Base-by-base conservation (phyloP, 2,888 invertebrate genomes). In the Meteorus colon region DNA sequence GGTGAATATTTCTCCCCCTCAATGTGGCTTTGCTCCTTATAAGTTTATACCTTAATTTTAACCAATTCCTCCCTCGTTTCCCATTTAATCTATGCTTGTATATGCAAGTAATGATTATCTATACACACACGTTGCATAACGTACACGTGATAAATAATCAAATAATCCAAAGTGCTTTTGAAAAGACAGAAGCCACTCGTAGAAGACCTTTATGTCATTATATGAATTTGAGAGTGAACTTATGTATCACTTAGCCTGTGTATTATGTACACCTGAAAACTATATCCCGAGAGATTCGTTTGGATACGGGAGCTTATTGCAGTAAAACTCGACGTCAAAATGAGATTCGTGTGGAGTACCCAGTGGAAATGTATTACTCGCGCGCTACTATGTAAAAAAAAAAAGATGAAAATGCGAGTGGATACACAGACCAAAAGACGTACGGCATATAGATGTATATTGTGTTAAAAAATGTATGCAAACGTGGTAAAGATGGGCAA, bases 71-170 rank as follows among this genome's bases (percentile, higher is more conserved):
- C 2, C 16, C 19, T 55, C 59, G 34, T 74, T 48, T 65, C 63
- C 51, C 62, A 51, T 55, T 55, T 73, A 67, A 62, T 67, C 68
- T 31, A 12, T 12, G 73, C 73, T 66, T 41, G 63, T 69, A 74
- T 65, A 68, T 74, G 48, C 34, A 67, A 59, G 51, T 41, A 72
- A 48, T 71, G 12, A 41, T 29, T 8, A 74, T 67, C 16, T 41
- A 60, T 41, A 55, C 75, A 71, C 51, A 29, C 71, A n/a, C 27
- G 69, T 24, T 65, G 14, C 4, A 37, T 37, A 5, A 6, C n/a
- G 24, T 19, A 24, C 4, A 55, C n/a, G 19, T 19, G 3, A 55
- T 24, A 8, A 55, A 55, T 19, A 8, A 55, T 19, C 55, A 55
- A 55, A 55, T 24, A 19, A 8, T 8, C 55, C 8, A 55, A 55